These are phyloP conservation scores for Limosa lapponica DNA, from an alignment of 2,797 vertebrate genomes.

Conservation along the genomic window DNA sequence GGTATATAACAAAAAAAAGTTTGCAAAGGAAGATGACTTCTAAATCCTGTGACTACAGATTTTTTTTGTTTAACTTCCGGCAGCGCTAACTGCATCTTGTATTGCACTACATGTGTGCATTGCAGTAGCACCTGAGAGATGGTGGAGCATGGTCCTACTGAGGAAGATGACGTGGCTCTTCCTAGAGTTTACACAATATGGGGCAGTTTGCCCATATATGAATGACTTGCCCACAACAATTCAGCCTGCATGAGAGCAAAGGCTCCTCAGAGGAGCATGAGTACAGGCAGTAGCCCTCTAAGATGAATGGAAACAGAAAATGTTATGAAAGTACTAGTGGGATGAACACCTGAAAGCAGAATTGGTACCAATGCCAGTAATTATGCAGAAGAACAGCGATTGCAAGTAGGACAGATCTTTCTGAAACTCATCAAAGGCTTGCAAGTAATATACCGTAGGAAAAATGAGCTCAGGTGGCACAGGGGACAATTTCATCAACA, in stretches of 20 bases:
- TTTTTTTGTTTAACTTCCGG: neutral
- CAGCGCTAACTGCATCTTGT: fast-evolving
- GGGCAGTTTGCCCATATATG: fast-evolving
- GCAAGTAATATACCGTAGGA: neutral
- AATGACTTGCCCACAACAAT: neutral
- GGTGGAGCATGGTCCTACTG: neutral
- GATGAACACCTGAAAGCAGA: neutral
- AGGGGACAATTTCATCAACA: neutral
- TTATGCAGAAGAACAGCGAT: neutral
- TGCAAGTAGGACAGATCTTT: neutral
- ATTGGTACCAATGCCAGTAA: neutral
- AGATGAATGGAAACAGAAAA: neutral
- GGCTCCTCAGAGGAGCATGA: neutral
- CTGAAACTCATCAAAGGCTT: neutral
- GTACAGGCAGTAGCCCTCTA: neutral
- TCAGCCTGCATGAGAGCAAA: neutral
- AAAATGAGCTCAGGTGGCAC: neutral
- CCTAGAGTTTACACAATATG: neutral
- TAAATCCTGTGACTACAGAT: neutral
- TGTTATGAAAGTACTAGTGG: neutral
- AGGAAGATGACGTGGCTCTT: neutral
- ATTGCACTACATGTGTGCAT: fast-evolving
- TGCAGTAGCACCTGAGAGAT: neutral
- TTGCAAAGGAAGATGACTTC: neutral
- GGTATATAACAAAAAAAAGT: neutral